Conservation (phyloP, 2,888 invertebrate genomes). For the Macaria liturata region DNA sequence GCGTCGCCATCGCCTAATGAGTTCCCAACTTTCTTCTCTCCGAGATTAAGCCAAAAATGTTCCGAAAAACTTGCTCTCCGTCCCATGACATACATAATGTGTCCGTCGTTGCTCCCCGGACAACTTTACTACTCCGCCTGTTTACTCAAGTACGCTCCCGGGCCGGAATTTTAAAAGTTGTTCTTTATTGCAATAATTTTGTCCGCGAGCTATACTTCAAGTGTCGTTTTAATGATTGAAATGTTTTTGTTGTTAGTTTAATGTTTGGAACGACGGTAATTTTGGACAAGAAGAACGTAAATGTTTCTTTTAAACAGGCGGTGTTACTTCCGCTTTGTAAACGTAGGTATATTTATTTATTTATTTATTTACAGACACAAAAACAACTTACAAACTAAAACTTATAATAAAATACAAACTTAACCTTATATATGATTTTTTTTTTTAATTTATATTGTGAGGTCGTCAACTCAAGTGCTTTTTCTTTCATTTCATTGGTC, state of each 20-base stretch:
- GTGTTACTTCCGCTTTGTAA: too few species aligned
- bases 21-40: conserved; percentile 60
- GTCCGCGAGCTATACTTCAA: conserved; percentile 25
- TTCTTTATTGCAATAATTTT: conserved; percentile 54
- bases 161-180: conserved; percentile 53
- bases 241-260: conserved; percentile 13
- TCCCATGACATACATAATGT: conserved; percentile 41
- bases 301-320: too few species aligned
- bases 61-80: conserved; percentile 57
- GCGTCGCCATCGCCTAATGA: conserved; percentile 68
- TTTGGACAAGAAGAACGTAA: too few species aligned
- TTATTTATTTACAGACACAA: too few species aligned
- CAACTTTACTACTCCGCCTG: conserved; percentile 37
- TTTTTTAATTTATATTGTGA: too few species aligned
- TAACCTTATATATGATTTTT: too few species aligned
- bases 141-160: conserved; percentile 58
- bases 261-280: neutral
- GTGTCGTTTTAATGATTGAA: conserved; percentile 28
- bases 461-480: too few species aligned
- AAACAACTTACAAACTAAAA: too few species aligned
- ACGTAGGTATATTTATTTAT: too few species aligned
- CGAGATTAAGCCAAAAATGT: conserved; percentile 50
- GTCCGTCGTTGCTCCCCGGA: conserved; percentile 39
- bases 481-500: too few species aligned
- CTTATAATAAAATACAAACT: too few species aligned